phyloP scores from a whole-genome alignment of 2,113 vertebrate genomes.

The Eurypyga helias region DNA sequence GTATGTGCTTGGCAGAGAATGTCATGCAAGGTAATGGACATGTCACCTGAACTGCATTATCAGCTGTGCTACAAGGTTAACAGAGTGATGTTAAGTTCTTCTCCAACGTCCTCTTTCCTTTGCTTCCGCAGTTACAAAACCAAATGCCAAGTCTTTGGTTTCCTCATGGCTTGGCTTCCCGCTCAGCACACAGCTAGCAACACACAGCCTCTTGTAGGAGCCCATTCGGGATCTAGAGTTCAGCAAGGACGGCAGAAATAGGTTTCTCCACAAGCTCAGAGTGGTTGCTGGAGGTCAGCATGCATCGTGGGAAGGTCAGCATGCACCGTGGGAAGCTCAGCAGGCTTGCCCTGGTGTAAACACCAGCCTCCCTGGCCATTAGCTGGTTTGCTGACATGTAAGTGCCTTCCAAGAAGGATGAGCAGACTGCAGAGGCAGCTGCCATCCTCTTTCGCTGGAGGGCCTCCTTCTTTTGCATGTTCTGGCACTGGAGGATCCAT shows the following conservation, averaged over 20 bases:
- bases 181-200: not conserved
- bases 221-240: not conserved
- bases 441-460: not conserved
- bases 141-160: not conserved
- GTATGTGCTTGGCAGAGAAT: not conserved
- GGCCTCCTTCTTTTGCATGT: not conserved
- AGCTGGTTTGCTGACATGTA: not conserved
- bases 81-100: not conserved
- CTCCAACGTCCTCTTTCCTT: not conserved
- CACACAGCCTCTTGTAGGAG: not conserved
- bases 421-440: not conserved
- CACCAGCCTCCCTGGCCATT: not conserved
- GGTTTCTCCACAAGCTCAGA: not conserved
- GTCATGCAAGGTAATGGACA: not conserved
- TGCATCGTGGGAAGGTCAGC: not conserved
- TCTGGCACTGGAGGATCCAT: not conserved
- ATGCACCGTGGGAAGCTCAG: not conserved
- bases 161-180: not conserved
- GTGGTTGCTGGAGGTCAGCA: not conserved
- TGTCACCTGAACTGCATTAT: not conserved
- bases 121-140: not conserved
- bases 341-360: not conserved
- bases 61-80: not conserved
- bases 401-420: not conserved
- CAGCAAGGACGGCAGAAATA: not conserved